phyloP scores from a whole-genome alignment of 2,888 invertebrate genomes.

The Bhutanitis thaidina region DNA sequence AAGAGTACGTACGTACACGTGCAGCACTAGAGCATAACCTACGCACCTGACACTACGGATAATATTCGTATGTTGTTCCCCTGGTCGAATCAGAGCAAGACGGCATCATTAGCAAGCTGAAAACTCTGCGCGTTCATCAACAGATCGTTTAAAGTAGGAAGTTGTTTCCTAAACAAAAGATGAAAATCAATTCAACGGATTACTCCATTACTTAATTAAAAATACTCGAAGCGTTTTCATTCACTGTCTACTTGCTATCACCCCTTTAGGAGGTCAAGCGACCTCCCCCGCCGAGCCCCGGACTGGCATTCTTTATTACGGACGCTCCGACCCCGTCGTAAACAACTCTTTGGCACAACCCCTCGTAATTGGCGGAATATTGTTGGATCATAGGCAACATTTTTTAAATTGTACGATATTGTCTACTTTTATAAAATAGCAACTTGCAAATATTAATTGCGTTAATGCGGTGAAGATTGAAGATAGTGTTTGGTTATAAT shows the following conservation, averaged over 20 bases:
- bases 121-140: no score
- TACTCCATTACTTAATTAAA: conserved; percentile 23
- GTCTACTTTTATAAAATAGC: background rate
- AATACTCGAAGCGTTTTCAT: conserved; percentile 20
- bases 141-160: no score
- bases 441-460: no score
- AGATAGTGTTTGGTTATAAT: no score
- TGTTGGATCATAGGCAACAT: conserved; percentile 35
- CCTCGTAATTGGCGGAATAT: conserved; percentile 55
- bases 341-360: conserved; percentile 52
- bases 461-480: no score
- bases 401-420: conserved; percentile 19
- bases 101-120: no score
- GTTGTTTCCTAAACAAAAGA: conserved; percentile 30
- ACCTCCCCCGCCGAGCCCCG: conserved; percentile 41
- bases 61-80: no score
- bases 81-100: no score
- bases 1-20: no score
- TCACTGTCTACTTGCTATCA: conserved; percentile 32
- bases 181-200: conserved; percentile 33
- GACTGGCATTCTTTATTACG: conserved; percentile 61
- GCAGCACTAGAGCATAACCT: no score
- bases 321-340: conserved; percentile 37
- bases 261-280: conserved; percentile 56
- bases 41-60: no score